Evolutionary conservation across 2,797 vertebrate genomes (phyloP).

Genomic region (Moxostoma hubbsi): DNA sequence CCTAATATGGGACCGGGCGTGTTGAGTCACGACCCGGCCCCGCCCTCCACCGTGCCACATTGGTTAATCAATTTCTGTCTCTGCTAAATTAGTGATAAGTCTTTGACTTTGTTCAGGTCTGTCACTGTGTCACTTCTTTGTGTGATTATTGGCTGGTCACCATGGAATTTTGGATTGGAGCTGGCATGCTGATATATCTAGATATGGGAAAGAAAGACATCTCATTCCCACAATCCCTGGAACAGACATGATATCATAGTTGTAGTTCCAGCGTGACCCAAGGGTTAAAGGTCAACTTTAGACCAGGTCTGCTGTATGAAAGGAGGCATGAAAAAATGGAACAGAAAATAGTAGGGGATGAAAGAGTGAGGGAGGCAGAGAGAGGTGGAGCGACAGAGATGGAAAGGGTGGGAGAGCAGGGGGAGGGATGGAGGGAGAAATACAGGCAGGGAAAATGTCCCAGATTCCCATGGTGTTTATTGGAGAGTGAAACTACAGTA

Average conservation of each 20-base stretch:
- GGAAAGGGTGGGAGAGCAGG: conserved; percentile 49
- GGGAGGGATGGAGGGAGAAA: conserved; percentile 43
- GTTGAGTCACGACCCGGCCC: no score
- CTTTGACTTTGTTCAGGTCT: conserved; percentile 25
- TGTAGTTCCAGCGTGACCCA: conserved; percentile 62
- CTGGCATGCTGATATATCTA: conserved; percentile 56
- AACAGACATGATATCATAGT: conserved; percentile 69
- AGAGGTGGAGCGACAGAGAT: conserved; percentile 59
- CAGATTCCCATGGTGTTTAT: conserved; percentile 75
- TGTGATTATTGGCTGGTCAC: conserved; percentile 45
- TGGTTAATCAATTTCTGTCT: background rate
- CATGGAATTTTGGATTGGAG: conserved; percentile 30
- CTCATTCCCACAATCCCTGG: conserved; percentile 74
- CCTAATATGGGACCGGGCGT: no score
- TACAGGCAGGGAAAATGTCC: conserved; percentile 61
- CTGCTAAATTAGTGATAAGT: conserved; percentile 2
- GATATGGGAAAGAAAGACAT: conserved; percentile 76
- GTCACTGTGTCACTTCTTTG: conserved; percentile 16
- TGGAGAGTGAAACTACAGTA: conserved; percentile 67
- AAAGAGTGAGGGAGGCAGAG: conserved; percentile 52
- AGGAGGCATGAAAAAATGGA: conserved; percentile 21
- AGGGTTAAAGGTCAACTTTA: conserved; percentile 61
- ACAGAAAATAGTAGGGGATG: conserved; percentile 28
- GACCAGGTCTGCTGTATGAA: conserved; percentile 50
- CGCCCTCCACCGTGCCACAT: no score